Evolutionary conservation across 53 echinoderm and acorn worm species (phyloP).

Genomic region (Glandiceps talaboti): DNA sequence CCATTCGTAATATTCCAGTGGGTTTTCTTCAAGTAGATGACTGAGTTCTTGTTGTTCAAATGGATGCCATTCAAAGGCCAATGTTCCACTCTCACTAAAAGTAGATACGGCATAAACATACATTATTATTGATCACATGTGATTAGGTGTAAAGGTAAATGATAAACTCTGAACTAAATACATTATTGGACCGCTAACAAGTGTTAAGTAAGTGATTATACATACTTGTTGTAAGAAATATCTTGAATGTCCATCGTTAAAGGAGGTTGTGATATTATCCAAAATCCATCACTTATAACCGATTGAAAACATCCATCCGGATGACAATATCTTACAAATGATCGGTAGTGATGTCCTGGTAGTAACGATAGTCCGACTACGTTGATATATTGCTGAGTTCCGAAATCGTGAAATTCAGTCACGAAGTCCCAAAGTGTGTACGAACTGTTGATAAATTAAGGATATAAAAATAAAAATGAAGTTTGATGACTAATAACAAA

Average conservation of each 20-base stretch:
- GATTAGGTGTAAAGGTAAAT: too few relatives aligned
- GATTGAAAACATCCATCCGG: background rate
- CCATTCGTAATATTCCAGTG: constrained; percentile 30
- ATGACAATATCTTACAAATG: background rate
- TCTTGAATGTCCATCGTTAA: background rate
- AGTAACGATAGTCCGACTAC: too few relatives aligned
- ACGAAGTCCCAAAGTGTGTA: background rate
- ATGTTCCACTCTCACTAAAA: background rate
- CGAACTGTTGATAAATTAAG: too few relatives aligned
- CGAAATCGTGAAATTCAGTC: background rate
- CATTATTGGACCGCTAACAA: too few relatives aligned
- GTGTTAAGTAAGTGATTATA: background rate
- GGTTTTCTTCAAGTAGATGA: background rate
- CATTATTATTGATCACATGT: too few relatives aligned
- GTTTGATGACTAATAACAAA: too few relatives aligned
- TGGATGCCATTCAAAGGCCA: background rate
- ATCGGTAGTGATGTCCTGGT: background rate
- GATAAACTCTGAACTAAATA: too few relatives aligned
- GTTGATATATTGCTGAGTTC: constrained; percentile 1
- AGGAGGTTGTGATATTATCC: background rate
- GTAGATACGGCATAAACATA: background rate
- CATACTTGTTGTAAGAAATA: background rate
- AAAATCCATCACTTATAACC: background rate
- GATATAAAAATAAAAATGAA: too few relatives aligned
- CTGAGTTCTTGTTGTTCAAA: background rate